Evolutionary conservation across 2,888 invertebrate genomes (phyloP), one percentile per base, ranked within the genome.

Genomic region (Acrobasis suavella): DNA sequence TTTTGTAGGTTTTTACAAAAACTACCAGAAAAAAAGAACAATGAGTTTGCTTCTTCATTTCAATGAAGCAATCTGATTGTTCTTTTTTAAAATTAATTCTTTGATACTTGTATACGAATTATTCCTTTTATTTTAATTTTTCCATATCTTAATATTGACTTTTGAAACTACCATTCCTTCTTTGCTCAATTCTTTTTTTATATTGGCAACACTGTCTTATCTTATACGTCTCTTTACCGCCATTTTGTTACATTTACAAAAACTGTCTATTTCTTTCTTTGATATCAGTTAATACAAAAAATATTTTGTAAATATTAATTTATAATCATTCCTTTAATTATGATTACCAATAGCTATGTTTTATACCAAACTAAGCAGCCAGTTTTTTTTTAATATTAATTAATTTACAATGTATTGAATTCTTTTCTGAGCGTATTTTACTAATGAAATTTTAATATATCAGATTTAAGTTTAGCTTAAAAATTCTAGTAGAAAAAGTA

Each of bases 341-440:
- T 69, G 68, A 71, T 77, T 86, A 86, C 82, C 82, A 83, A 73
- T 69, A 65, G 64, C 61, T 67, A 68, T 70, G 67, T 72, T 37
- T 74, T 66, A 74, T 78, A 86, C 89, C 87, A 89, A 88, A 88
- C 74, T 72, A 75, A 32, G 72, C 77, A 83, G 88, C 88, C 89
- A 89, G 88, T 88, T 83, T 75, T 72, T 65, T 69, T 68, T 59
- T 72, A 62, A 69, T 65, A 73, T 74, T 74, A 46, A 46, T 46
- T 46, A 46, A 46, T 46, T 46, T 46, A 46, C 46, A 14, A 14
- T 46, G 46, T 46, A 14, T 14, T 5, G n/a, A 46, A 46, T n/a
- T 14, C 12, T 14, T 5, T n/a, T 46, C 1, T n/a, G 46, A 46
- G 46, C 46, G 2, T 46, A n/a, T 46, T 14, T 6, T 14, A 46